Conservation (phyloP, 2,113 vertebrate species). For the Oophaga pumilio region DNA sequence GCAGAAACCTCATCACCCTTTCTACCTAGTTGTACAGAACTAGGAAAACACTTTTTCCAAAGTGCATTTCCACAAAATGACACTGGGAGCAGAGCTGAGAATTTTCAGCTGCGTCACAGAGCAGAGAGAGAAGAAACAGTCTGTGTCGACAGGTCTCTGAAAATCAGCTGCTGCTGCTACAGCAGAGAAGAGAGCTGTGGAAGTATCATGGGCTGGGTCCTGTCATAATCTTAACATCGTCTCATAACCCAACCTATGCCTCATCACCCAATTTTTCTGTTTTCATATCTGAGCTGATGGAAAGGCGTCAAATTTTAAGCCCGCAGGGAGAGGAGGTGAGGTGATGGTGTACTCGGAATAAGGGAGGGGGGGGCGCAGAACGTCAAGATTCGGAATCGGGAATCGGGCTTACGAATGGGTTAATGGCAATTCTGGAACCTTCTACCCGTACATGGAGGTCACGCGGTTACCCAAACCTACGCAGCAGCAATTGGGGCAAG, state of each 20-base stretch:
- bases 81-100: constrained; percentile 89
- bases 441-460: constrained; percentile 72
- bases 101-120: constrained; percentile 99
- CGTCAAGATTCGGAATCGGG: constrained; percentile 71
- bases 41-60: constrained; percentile 65
- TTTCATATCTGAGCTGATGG: not conserved
- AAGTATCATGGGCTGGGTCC: constrained; percentile 67
- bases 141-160: constrained; percentile 81
- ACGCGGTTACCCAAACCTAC: constrained; percentile 55
- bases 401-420: constrained; percentile 73
- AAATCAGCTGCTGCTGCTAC: constrained; percentile 78
- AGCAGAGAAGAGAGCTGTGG: constrained; percentile 73
- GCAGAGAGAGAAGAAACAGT: constrained; percentile 73
- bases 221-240: constrained; percentile 58
- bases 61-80: constrained; percentile 83
- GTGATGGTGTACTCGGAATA: constrained; percentile 24
- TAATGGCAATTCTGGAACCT: constrained; percentile 85
- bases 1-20: not conserved
- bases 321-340: constrained; percentile 58
- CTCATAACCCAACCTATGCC: not conserved
- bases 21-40: constrained; percentile 3
- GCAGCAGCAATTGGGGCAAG: constrained; percentile 53
- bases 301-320: constrained; percentile 57
- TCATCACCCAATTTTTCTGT: constrained; percentile 22
- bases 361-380: constrained; percentile 70